Base-by-base conservation (phyloP, 2,113 vertebrate genomes). In the Nematolebias whitei region DNA sequence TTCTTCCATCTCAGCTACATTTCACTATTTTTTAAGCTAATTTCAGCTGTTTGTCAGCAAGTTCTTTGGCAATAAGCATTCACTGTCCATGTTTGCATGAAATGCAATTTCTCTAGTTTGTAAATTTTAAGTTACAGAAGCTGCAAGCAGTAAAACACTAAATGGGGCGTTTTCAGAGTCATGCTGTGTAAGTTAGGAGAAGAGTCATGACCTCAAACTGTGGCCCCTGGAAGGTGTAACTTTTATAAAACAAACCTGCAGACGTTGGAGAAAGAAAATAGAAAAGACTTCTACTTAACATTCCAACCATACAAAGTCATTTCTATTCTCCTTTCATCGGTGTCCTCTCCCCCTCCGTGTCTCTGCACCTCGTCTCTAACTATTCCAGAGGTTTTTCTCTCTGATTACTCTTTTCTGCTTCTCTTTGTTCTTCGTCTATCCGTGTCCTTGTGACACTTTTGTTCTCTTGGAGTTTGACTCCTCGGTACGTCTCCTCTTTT, bases 401-500 rank as follows among this genome's bases (percentile, higher is more conserved):
- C 58, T 24, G 16, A 58, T 26, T 45, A 10, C 18, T 58, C 24
- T 35, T 26, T 8, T 49, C 71, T 39, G 35, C 5, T 44, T 9
- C 35, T 49, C 53, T 58, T 48, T 35, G 13, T 6, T 66, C 52
- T 53, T 22, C 5, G 23, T 57, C 52, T 10, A 29, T 23, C 32
- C 0, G 40, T 8, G 9, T 63, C 48, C 40, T 55, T 58, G 32
- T 71, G 26, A 68, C 74, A 47, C 67, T 58, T 53, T 14, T 55
- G 39, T 19, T 39, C 38, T 43, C 49, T n/a, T n/a, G n/a, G n/a
- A 50, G 29, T 63, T 54, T 56, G 24, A 49, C 35, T 62, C 39
- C 45, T 50, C 43, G 20, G 12, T 54, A 11, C 61, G 65, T 40
- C 60, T 74, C 50, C 60, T 63, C 39, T 61, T 57, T 58, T 10